Conservation (phyloP, 2,888 invertebrate genomes). For the Oscheius sp. region DNA sequence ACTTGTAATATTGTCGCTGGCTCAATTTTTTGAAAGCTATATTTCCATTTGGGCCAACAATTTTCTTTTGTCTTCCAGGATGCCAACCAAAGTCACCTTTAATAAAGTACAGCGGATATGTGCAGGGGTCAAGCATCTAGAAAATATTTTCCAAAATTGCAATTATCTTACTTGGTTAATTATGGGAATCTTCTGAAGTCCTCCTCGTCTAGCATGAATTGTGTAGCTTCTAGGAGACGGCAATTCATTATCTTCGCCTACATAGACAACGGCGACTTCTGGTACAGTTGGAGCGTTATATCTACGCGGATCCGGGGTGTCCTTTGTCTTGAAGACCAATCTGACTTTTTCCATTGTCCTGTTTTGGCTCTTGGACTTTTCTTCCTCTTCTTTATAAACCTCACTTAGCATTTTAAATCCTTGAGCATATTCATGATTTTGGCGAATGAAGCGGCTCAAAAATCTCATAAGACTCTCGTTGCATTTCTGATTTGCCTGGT, state of each 20-base stretch:
- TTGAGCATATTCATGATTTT: slow-evolving; percentile 32
- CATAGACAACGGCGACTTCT: slow-evolving; percentile 54
- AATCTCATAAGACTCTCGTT: slow-evolving; percentile 28
- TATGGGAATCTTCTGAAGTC: slow-evolving; percentile 64
- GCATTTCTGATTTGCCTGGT: slow-evolving; percentile 31
- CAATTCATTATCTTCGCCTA: slow-evolving; percentile 37
- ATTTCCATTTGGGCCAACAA: slow-evolving; percentile 28
- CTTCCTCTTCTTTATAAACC: slow-evolving; percentile 31
- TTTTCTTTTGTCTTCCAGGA: neutral
- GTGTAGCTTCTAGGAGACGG: slow-evolving; percentile 65
- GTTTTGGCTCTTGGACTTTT: neutral
- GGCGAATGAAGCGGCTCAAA: slow-evolving; percentile 12
- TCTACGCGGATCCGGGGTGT: slow-evolving; percentile 28
- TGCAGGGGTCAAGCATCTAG: slow-evolving; percentile 69
- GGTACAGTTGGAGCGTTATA: slow-evolving; percentile 38
- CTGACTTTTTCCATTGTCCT: neutral
- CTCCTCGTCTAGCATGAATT: slow-evolving; percentile 55
- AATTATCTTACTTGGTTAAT: neutral
- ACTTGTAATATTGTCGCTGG: slow-evolving; percentile 54
- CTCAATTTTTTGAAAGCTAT: slow-evolving; percentile 49
- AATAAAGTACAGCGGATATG: slow-evolving; percentile 71
- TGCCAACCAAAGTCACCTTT: slow-evolving; percentile 51
- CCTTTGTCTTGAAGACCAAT: slow-evolving; percentile 33
- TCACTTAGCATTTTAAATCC: slow-evolving; percentile 39
- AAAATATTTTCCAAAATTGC: too few relatives aligned